These are phyloP conservation scores for Drosophila ohnishii DNA, from an alignment of 1,140 invertebrate species.

Conservation along the genomic window DNA sequence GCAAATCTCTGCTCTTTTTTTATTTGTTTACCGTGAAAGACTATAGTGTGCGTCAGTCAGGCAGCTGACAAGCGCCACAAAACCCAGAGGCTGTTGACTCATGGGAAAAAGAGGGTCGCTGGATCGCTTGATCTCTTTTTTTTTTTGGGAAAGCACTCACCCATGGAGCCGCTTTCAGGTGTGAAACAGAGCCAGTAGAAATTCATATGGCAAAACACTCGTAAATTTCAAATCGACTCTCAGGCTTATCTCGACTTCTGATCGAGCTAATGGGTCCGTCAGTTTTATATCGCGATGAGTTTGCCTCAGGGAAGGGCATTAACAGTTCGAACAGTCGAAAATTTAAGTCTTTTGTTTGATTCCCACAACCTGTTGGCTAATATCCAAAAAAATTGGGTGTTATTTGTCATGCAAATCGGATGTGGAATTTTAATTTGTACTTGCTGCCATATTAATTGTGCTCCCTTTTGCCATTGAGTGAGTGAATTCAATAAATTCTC, in stretches of 20 bases:
- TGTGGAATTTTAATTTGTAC: constrained; percentile 17
- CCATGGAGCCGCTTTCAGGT: constrained; percentile 36
- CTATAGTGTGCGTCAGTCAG: constrained; percentile 40
- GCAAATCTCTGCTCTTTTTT: constrained; percentile 16
- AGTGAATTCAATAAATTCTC: constrained; percentile 74
- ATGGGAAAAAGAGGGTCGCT: constrained; percentile 22
- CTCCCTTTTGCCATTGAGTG: constrained; percentile 30
- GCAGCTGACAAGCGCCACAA: constrained; percentile 15
- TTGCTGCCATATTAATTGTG: constrained; percentile 33
- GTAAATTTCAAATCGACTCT: constrained; percentile 26
- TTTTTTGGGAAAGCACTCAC: constrained; percentile 22
- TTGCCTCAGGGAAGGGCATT: constrained; percentile 9
- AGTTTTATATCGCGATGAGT: neutral
- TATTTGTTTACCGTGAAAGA: neutral
- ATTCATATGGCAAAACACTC: constrained; percentile 2
- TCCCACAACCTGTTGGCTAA: constrained; percentile 38
- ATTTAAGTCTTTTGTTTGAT: constrained; percentile 24
- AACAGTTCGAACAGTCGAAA: neutral
- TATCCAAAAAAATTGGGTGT: constrained; percentile 13
- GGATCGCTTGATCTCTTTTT: neutral
- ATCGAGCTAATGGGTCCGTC: constrained; percentile 3
- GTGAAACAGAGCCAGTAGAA: constrained; percentile 8
- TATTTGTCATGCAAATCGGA: constrained; percentile 35
- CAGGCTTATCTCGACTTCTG: neutral
- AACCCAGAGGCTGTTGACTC: constrained; percentile 32